Evolutionary conservation across 2,113 vertebrate genomes (phyloP).

Genomic region (Geothlypis trichas): DNA sequence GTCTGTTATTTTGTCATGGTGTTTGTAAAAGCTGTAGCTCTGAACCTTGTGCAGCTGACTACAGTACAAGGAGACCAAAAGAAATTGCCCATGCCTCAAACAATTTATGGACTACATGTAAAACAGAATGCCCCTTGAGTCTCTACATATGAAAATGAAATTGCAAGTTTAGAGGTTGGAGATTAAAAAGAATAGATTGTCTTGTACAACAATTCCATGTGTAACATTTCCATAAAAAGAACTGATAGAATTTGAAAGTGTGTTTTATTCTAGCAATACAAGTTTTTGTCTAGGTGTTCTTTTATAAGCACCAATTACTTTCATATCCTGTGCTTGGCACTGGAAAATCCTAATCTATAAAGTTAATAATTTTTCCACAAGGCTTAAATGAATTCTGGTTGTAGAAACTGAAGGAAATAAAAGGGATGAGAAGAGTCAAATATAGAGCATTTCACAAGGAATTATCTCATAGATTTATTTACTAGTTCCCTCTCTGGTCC

Average conservation of each 20-base stretch:
- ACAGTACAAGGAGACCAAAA: neutral
- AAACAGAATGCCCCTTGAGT: neutral
- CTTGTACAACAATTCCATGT: neutral
- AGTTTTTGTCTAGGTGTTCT: neutral
- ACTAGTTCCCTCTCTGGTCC: neutral
- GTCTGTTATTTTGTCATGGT: neutral
- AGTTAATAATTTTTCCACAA: neutral
- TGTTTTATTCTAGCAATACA: neutral
- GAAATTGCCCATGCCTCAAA: neutral
- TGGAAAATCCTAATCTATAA: neutral
- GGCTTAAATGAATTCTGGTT: neutral
- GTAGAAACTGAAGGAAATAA: neutral
- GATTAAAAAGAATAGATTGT: neutral
- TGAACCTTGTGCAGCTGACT: neutral
- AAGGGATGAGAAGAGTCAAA: neutral
- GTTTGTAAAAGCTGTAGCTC: neutral
- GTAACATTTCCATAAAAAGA: neutral
- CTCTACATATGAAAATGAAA: neutral
- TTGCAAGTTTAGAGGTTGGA: neutral
- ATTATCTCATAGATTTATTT: neutral
- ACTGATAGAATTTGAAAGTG: neutral
- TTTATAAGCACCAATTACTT: neutral
- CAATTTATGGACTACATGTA: neutral
- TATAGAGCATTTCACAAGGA: neutral
- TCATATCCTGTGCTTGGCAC: neutral